phyloP scores from a whole-genome alignment of 2,888 invertebrate genomes.

The Coelopa pilipes region DNA sequence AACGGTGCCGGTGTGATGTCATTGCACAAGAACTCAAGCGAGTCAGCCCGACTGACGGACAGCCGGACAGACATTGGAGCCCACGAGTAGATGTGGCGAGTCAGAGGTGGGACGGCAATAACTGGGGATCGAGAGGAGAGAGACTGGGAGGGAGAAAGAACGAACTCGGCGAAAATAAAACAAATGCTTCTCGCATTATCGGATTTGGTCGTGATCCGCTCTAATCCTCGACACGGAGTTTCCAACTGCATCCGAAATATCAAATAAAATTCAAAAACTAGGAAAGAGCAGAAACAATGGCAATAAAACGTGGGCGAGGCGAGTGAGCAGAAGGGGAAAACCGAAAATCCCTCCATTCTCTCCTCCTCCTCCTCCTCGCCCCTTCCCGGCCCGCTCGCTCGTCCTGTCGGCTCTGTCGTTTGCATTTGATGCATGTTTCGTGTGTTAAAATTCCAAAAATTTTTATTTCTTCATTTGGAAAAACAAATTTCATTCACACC shows the following conservation, averaged over 20 bases:
- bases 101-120: no score
- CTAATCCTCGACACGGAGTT: not conserved
- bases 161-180: not conserved
- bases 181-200: constrained; percentile 7
- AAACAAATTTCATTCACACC: constrained; percentile 31
- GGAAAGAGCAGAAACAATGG: no score
- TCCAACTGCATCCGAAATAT: not conserved
- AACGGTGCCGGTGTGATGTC: no score
- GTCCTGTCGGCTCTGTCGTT: not conserved
- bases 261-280: no score
- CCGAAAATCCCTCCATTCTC: not conserved
- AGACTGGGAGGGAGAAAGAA: no score
- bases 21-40: no score
- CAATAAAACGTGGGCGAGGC: no score
- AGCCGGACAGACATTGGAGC: constrained; percentile 23
- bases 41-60: not conserved
- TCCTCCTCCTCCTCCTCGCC: no score
- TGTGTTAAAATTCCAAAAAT: not conserved
- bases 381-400: no score
- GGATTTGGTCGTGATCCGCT: not conserved
- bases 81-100: no score
- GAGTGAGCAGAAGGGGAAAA: no score
- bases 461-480: constrained; percentile 13
- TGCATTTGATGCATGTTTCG: constrained; percentile 1
- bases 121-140: no score